These are phyloP conservation scores for Hippocampus abdominalis DNA, from an alignment of 2,113 vertebrate genomes.

Conservation along the genomic window DNA sequence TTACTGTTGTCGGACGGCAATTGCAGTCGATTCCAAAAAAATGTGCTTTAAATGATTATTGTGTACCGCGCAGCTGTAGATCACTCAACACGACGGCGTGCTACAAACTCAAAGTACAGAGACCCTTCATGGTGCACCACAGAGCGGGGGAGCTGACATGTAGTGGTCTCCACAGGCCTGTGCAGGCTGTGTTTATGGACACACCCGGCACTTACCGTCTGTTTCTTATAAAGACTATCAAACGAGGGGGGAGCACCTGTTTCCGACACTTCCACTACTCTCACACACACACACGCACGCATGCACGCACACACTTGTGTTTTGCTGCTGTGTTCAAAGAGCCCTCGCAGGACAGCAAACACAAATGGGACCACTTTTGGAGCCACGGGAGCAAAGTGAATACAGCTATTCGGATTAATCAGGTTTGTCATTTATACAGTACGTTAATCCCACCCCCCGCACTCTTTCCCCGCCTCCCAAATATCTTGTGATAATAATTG, in stretches of 20 bases:
- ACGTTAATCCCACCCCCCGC: too few species aligned
- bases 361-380: constrained; percentile 36
- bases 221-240: constrained; percentile 78
- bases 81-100: not conserved
- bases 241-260: constrained; percentile 71
- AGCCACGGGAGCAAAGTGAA: constrained; percentile 15
- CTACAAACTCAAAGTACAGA: not conserved
- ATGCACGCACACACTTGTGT: constrained; percentile 33
- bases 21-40: not conserved
- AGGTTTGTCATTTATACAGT: constrained; percentile 1
- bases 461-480: not conserved
- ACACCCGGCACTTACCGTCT: constrained; percentile 62
- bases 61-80: not conserved
- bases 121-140: constrained; percentile 21
- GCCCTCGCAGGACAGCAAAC: constrained; percentile 40
- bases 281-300: not conserved
- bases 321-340: constrained; percentile 66
- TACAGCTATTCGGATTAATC: not conserved
- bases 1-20: not conserved
- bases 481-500: not conserved
- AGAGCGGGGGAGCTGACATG: constrained; percentile 39
- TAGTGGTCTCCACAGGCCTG: constrained; percentile 43
- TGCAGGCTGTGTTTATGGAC: constrained; percentile 63
- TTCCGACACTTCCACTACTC: constrained; percentile 75
- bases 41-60: not conserved